Evolutionary conservation across 2,888 invertebrate genomes (phyloP).

Genomic region (Cataglyphis albicans): DNA sequence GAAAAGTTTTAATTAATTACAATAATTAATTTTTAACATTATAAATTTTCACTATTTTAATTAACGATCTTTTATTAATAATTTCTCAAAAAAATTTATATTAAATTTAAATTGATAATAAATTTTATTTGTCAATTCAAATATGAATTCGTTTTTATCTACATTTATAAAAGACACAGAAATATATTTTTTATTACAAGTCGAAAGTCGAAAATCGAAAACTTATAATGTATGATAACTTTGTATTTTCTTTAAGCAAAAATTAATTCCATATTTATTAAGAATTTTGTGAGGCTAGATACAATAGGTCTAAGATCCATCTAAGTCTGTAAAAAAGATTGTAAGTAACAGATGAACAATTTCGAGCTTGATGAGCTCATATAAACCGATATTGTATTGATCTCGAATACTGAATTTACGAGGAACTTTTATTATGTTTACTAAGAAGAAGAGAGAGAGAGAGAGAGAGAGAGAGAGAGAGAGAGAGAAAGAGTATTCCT

Average conservation of each 20-base stretch:
- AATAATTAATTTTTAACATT: slow-evolving; percentile 8
- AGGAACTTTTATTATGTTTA: slow-evolving; percentile 68
- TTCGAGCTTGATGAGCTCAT: slow-evolving; percentile 59
- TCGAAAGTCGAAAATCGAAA: background rate
- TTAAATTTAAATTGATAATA: background rate
- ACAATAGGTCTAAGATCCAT: background rate
- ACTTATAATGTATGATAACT: background rate
- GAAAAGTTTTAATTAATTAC: background rate
- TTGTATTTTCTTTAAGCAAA: slow-evolving; percentile 9
- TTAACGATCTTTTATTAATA: background rate
- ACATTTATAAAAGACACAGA: background rate
- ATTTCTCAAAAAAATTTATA: background rate
- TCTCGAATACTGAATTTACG: slow-evolving; percentile 63
- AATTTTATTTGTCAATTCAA: background rate
- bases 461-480: background rate
- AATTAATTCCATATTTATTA: slow-evolving; percentile 35
- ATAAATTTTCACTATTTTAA: slow-evolving; percentile 1
- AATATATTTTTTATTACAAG: slow-evolving; percentile 10
- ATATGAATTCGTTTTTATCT: background rate
- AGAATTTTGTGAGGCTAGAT: slow-evolving; percentile 5
- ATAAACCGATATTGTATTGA: slow-evolving; percentile 60
- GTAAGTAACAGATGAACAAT: slow-evolving; percentile 17
- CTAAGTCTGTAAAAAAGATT: background rate
- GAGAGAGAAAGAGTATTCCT: background rate
- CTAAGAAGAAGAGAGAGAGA: background rate